A percentile compares a stretch with the other conserved stretches of the same genome.
phyloP scores from a whole-genome alignment of 2,113 vertebrate species.

The Thomomys bottae region DNA sequence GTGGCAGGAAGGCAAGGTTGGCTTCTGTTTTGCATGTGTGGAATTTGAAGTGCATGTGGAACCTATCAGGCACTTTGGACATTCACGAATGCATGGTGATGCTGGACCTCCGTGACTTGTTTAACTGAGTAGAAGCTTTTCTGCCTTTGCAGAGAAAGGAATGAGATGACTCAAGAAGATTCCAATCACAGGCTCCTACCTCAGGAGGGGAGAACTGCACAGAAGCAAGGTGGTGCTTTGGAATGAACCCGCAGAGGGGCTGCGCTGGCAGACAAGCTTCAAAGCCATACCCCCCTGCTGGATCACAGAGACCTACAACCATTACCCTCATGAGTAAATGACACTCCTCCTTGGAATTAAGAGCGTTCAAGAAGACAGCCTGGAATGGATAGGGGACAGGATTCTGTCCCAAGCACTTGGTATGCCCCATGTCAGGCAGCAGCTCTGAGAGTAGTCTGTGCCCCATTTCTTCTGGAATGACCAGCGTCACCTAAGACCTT shows the following conservation, averaged over 20 bases:
- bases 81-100: neutral
- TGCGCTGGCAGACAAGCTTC: neutral
- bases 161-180: slow-evolving; percentile 9
- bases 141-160: slow-evolving; percentile 10
- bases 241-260: neutral
- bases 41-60: neutral
- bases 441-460: neutral
- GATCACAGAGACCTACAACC: no score
- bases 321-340: no score
- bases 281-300: neutral
- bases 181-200: neutral
- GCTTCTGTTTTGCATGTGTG: neutral
- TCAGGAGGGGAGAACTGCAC: neutral
- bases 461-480: neutral
- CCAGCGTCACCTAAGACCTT: neutral
- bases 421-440: neutral
- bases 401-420: neutral
- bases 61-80: slow-evolving; percentile 14
- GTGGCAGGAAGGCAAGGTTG: neutral
- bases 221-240: neutral
- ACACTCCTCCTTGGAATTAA: neutral
- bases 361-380: neutral
- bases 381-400: neutral
- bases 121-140: slow-evolving; percentile 13
- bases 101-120: neutral